Percentiles rank a stretch among this genome's conserved stretches.
Conservation (phyloP, 1,140 invertebrate species). For the Lasioglossum baleicum region DNA sequence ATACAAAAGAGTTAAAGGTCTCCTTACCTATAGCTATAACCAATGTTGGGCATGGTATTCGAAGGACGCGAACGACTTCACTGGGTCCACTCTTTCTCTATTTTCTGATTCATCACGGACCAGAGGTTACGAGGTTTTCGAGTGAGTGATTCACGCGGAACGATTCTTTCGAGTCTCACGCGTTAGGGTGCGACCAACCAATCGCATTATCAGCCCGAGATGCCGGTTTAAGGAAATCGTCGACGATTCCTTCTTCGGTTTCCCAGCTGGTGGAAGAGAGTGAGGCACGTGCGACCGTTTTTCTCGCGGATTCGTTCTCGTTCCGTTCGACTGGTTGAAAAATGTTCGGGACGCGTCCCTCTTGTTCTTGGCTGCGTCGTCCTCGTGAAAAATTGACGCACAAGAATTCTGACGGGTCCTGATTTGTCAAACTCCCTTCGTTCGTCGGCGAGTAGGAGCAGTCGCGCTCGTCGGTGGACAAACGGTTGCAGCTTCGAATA, state of each 20-base stretch:
- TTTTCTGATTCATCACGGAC: conserved; percentile 5
- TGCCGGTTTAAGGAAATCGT: conserved; percentile 67
- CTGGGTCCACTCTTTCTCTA: neutral
- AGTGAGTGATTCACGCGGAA: conserved; percentile 42
- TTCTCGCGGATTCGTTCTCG: conserved; percentile 52
- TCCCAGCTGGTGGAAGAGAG: neutral
- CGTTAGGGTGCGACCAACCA: conserved; percentile 48
- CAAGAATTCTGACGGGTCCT: conserved; percentile 73
- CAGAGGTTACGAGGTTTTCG: conserved; percentile 17
- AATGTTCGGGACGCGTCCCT: conserved; percentile 65
- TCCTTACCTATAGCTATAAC: no score
- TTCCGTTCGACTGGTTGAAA: conserved; percentile 76
- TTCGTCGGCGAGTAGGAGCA: no score
- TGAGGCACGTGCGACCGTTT: conserved; percentile 15
- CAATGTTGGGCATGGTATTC: neutral
- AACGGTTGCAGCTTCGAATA: conserved; percentile 18
- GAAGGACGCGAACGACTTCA: neutral
- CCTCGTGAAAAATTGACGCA: conserved; percentile 74
- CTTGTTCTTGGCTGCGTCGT: conserved; percentile 58
- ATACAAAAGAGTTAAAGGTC: no score
- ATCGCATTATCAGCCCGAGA: conserved; percentile 62
- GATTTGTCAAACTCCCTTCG: conserved; percentile 72
- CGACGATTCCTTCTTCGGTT: conserved; percentile 55
- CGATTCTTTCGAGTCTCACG: conserved; percentile 31
- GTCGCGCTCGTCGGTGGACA: conserved; percentile 38